These are phyloP conservation scores for Acanthosoma haemorrhoidale DNA, from an alignment of 2,888 invertebrate genomes.

Conservation along the genomic window DNA sequence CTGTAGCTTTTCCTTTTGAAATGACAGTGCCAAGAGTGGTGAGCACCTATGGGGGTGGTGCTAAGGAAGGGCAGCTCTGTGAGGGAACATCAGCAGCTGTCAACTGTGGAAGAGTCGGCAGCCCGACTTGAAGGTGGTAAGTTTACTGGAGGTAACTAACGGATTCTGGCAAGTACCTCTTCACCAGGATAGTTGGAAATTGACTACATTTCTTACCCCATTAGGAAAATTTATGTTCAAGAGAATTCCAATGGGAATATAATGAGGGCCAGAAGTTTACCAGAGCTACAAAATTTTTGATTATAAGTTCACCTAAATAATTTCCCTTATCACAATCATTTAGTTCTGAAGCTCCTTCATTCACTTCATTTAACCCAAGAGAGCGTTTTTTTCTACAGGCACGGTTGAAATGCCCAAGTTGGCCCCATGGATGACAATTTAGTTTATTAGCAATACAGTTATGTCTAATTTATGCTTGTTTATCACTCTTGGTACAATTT, in stretches of 20 bases:
- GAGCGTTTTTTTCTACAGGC: no score
- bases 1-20: no score
- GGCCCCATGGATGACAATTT: no score
- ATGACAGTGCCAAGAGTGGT: background rate
- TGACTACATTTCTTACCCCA: constrained; percentile 11
- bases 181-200: constrained; percentile 16
- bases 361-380: no score
- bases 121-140: background rate
- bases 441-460: no score
- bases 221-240: constrained; percentile 1
- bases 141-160: background rate
- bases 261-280: background rate
- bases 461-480: no score
- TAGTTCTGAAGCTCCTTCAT: no score
- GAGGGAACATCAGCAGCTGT: background rate
- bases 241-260: background rate
- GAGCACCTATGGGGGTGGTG: background rate
- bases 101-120: background rate
- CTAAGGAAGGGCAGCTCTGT: background rate
- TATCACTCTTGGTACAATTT: no score
- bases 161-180: constrained; percentile 1
- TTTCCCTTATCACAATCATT: no score
- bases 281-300: no score
- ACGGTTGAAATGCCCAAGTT: no score
- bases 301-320: no score